phyloP scores from a whole-genome alignment of 64 coral and sea anemone genomes.

The Montipora sp. region DNA sequence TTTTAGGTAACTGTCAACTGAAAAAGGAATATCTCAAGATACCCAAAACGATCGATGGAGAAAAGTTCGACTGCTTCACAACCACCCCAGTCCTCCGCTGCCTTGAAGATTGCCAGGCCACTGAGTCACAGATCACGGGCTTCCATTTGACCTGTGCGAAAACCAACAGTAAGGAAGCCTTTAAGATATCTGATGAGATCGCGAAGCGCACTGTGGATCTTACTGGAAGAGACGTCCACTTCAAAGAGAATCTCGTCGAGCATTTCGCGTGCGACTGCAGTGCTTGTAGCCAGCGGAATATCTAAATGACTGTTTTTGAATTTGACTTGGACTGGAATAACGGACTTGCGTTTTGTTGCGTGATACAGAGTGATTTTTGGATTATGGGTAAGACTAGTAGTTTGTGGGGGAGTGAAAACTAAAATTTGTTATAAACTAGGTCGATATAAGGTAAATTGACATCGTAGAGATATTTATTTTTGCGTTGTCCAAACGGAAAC shows the following conservation, averaged over 20 bases:
- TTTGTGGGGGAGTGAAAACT: not conserved
- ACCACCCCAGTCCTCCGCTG: constrained; percentile 40
- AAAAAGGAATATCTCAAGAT: not conserved
- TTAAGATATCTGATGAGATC: not conserved
- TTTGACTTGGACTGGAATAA: not conserved
- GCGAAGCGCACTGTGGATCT: constrained; percentile 4
- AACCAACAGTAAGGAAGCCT: not conserved
- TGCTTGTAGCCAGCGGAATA: not conserved
- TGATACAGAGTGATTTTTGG: not conserved
- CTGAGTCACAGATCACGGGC: not conserved
- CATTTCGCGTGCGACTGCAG: constrained; percentile 18
- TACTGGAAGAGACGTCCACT: constrained; percentile 17
- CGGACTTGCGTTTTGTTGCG: not conserved
- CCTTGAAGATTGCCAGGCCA: constrained; percentile 4
- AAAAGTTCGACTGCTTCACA: not conserved
- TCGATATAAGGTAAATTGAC: not conserved
- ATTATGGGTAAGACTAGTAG: not conserved
- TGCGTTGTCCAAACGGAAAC: not conserved
- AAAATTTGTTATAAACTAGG: not conserved
- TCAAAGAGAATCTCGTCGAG: not conserved
- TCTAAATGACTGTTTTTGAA: not conserved
- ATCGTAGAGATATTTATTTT: not conserved
- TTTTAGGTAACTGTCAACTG: constrained; percentile 9
- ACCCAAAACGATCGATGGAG: not conserved
- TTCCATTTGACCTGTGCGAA: constrained; percentile 22